phyloP scores from a whole-genome alignment of 2,113 vertebrate species.

The Budorcas taxicolor region DNA sequence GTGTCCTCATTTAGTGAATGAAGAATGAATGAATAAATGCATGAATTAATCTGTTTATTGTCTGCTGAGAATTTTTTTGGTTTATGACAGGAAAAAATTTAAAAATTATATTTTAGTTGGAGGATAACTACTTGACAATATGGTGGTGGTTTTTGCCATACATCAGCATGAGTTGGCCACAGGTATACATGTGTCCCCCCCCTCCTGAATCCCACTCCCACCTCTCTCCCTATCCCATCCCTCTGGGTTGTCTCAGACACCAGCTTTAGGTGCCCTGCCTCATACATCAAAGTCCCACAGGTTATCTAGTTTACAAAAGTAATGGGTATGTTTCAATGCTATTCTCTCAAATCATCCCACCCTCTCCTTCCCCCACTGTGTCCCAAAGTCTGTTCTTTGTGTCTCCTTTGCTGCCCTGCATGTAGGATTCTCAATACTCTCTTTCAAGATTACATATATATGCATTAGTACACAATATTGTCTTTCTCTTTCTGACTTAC shows the following conservation, averaged over 20 bases:
- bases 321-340: not conserved
- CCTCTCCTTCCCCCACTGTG: not conserved
- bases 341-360: not conserved
- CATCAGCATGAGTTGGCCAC: not conserved
- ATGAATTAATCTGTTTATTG: not conserved
- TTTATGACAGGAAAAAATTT: not conserved
- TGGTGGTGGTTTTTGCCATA: not conserved
- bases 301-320: not conserved
- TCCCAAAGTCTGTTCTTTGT: not conserved
- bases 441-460: not conserved
- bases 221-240: not conserved
- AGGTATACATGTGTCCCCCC: not conserved
- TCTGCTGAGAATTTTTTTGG: not conserved
- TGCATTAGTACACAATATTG: not conserved
- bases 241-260: not conserved
- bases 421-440: not conserved
- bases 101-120: not conserved
- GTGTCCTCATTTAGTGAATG: not conserved
- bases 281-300: not conserved
- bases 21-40: not conserved
- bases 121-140: not conserved
- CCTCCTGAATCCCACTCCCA: not conserved
- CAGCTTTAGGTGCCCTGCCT: not conserved
- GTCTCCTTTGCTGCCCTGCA: not conserved
- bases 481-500: not conserved